Evolutionary conservation across 2,113 vertebrate species (phyloP).

Genomic region (Opisthocomus hoazin): DNA sequence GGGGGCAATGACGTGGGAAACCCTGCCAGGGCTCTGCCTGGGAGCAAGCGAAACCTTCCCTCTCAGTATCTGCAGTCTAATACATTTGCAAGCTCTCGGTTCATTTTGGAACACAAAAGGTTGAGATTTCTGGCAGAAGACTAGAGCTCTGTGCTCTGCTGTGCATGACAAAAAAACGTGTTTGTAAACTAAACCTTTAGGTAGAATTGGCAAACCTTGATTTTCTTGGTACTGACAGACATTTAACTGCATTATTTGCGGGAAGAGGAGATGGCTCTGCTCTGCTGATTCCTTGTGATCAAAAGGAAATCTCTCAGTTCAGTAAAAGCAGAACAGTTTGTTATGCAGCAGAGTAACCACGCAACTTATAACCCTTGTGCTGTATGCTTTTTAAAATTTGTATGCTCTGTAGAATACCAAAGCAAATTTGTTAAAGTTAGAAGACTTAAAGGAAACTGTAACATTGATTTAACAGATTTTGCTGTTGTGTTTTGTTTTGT

Average conservation of each 20-base stretch:
- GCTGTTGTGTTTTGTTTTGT: constrained; percentile 16
- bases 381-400: not conserved
- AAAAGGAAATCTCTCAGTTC: not conserved
- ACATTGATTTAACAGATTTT: not conserved
- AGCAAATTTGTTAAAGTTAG: not conserved
- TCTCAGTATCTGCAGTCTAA: not conserved
- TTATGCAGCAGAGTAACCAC: not conserved
- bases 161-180: not conserved
- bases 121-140: not conserved
- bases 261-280: not conserved
- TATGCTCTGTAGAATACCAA: not conserved
- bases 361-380: not conserved
- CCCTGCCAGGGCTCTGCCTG: too few relatives aligned
- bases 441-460: not conserved
- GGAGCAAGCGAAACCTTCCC: not conserved
- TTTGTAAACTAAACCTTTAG: not conserved
- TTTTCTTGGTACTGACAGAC: not conserved
- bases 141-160: not conserved
- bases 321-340: not conserved
- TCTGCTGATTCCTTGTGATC: not conserved
- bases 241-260: not conserved
- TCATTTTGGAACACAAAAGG: not conserved
- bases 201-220: not conserved
- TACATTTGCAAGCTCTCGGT: not conserved
- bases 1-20: too few relatives aligned